These are phyloP conservation scores for Microtus pennsylvanicus DNA, from an alignment of 2,113 vertebrate genomes.

Conservation along the genomic window DNA sequence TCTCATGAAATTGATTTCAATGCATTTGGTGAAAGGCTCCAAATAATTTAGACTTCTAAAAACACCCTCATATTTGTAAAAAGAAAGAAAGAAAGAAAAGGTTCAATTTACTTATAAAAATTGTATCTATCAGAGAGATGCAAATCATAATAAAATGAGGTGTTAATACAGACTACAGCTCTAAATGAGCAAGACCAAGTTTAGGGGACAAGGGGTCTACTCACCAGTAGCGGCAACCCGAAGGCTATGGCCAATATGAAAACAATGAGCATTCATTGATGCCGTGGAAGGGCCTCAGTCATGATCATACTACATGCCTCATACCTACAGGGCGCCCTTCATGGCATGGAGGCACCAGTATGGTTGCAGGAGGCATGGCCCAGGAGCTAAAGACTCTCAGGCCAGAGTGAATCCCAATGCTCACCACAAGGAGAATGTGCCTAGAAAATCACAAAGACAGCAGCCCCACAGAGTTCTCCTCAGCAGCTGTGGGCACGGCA, in stretches of 20 bases:
- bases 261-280: neutral
- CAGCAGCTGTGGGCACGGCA: too few species aligned
- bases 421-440: neutral
- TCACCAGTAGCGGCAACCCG: neutral
- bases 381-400: neutral
- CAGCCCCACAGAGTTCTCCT: neutral
- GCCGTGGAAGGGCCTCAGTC: neutral
- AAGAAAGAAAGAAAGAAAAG: neutral
- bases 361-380: neutral
- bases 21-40: neutral
- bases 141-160: neutral
- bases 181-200: fast-evolving
- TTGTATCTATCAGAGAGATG: neutral
- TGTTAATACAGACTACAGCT: fast-evolving
- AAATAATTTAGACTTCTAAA: neutral
- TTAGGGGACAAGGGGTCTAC: fast-evolving
- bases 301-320: neutral
- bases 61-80: too few species aligned
- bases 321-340: neutral
- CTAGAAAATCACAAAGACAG: neutral
- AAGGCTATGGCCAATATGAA: fast-evolving
- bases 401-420: neutral
- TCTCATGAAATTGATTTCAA: neutral
- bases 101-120: neutral
- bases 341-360: neutral